Evolutionary conservation across 1,140 invertebrate genomes (phyloP).

Genomic region (Musca vetustissima): DNA sequence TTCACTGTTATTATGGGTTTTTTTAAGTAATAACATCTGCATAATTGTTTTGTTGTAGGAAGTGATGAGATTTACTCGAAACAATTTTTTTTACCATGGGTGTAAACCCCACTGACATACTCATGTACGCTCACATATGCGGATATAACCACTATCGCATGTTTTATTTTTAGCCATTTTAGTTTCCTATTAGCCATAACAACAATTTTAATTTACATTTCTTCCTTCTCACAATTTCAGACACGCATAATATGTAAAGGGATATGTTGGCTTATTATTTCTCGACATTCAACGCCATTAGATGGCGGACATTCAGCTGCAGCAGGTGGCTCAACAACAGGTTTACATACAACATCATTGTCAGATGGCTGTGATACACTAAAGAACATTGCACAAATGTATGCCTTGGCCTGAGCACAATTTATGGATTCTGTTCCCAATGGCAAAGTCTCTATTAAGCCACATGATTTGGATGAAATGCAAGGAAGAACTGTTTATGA

Average conservation of each 20-base stretch:
- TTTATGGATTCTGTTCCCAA: conserved; percentile 13
- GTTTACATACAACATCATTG: conserved; percentile 15
- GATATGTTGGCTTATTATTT: conserved; percentile 9
- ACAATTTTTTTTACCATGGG: too few species aligned
- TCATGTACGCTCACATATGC: too few species aligned
- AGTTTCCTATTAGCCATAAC: too few species aligned
- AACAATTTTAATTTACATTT: too few species aligned
- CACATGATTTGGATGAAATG: conserved; percentile 34
- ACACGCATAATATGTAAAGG: neutral
- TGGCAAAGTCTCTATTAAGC: conserved; percentile 26
- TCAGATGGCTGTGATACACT: conserved; percentile 7
- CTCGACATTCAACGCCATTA: conserved; percentile 27
- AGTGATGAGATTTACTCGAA: too few species aligned
- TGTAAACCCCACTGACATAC: too few species aligned
- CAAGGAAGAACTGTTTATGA: conserved; percentile 50
- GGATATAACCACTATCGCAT: too few species aligned
- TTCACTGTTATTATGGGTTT: too few species aligned
- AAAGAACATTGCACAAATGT: conserved; percentile 18
- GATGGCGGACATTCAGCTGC: neutral
- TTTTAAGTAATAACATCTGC: too few species aligned
- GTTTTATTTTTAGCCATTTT: too few species aligned
- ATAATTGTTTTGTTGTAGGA: too few species aligned
- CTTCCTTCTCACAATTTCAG: too few species aligned
- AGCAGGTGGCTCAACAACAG: conserved; percentile 6
- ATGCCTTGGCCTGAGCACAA: conserved; percentile 8